Conservation (phyloP, 2,888 invertebrate genomes). For the Drosophila subquinaria region DNA sequence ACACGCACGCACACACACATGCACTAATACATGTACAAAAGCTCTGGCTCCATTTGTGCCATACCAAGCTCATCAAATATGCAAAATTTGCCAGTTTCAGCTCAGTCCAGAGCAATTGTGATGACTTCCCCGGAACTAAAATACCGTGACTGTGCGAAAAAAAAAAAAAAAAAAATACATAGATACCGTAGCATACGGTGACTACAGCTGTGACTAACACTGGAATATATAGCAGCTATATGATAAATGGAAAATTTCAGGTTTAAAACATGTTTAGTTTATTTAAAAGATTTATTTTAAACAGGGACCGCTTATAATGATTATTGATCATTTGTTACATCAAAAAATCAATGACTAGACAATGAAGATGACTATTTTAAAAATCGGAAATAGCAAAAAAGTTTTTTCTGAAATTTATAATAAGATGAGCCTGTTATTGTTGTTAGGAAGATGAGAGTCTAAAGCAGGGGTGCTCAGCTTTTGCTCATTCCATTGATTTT, state of each 20-base stretch:
- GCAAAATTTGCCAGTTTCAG: constrained; percentile 67
- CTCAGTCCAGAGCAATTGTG: constrained; percentile 28
- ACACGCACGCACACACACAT: constrained; percentile 11
- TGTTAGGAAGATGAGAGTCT: too few species aligned
- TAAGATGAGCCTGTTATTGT: not conserved
- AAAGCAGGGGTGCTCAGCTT: too few species aligned
- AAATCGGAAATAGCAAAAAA: too few species aligned
- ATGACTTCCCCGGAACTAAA: constrained; percentile 24
- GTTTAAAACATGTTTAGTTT: too few species aligned
- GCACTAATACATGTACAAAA: constrained; percentile 15
- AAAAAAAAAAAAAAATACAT: not conserved
- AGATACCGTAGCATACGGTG: not conserved
- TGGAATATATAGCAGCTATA: not conserved
- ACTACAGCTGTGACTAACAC: not conserved
- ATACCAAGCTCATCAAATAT: constrained; percentile 67
- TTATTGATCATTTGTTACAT: too few species aligned
- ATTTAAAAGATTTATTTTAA: too few species aligned
- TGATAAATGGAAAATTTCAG: too few species aligned
- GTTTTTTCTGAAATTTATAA: too few species aligned
- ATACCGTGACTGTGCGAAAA: constrained; percentile 31
- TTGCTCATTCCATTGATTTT: too few species aligned
- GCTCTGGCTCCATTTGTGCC: constrained; percentile 21
- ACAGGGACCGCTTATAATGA: too few species aligned
- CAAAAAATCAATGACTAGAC: too few species aligned
- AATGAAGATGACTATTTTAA: too few species aligned